Conservation (phyloP, 2,113 vertebrate genomes). For the Nipponia nippon region DNA sequence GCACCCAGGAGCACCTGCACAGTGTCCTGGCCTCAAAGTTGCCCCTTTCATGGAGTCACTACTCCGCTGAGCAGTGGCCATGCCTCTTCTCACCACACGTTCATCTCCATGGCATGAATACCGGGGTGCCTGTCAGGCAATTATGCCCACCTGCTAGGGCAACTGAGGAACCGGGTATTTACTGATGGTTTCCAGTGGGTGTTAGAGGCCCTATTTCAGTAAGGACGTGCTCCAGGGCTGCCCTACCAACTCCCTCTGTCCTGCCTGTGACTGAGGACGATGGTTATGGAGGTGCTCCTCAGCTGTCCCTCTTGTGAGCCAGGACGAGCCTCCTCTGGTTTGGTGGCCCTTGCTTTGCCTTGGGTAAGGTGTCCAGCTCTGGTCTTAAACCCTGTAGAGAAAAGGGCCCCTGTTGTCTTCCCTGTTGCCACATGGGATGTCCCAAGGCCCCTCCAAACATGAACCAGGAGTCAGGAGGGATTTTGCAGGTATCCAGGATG, state of each 20-base stretch:
- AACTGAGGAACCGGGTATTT: not conserved
- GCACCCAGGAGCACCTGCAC: not conserved
- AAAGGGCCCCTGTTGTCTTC: not conserved
- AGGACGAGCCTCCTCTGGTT: not conserved
- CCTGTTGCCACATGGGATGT: not conserved
- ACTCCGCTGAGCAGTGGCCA: fast-evolving
- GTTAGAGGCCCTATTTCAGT: not conserved
- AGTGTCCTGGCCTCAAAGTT: fast-evolving
- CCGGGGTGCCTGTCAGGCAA: fast-evolving
- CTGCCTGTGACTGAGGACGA: not conserved
- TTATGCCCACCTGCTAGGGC: not conserved
- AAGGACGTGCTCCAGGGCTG: not conserved
- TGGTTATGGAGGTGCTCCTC: not conserved
- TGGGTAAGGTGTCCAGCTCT: not conserved
- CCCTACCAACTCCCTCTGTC: not conserved
- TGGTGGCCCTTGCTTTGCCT: not conserved
- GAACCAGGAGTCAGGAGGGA: not conserved
- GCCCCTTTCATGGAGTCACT: not conserved
- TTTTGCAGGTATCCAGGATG: not conserved
- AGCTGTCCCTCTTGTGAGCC: not conserved
- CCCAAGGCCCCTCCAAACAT: not conserved
- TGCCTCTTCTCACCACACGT: not conserved
- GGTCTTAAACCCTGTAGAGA: not conserved
- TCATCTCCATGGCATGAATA: not conserved
- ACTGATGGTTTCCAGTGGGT: not conserved